Percentiles rank a stretch among this genome's conserved stretches.
Evolutionary conservation across 2,888 invertebrate species (phyloP).

Genomic region (Apotomis turbidana): DNA sequence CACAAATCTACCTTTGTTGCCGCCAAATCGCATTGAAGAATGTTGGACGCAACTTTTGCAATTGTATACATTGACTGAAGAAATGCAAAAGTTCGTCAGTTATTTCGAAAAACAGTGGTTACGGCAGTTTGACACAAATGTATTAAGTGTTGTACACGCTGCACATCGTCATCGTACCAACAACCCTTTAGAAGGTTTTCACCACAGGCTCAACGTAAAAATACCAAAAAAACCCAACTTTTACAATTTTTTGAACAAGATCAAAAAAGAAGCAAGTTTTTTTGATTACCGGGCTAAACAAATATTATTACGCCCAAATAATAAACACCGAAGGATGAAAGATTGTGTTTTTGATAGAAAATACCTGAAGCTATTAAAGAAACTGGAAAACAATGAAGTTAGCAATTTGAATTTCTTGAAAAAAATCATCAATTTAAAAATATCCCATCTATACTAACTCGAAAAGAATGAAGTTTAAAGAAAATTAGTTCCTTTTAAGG

Average conservation of each 20-base stretch:
- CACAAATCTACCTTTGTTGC: background rate
- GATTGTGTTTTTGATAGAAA: background rate
- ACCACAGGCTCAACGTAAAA: background rate
- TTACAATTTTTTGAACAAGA: background rate
- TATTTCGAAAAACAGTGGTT: constrained; percentile 5
- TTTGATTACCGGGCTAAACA: background rate
- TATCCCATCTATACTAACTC: background rate
- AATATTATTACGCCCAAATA: background rate
- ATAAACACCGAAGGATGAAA: background rate
- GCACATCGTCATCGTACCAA: constrained; percentile 1
- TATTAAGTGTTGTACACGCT: background rate
- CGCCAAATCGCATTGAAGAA: constrained; percentile 2
- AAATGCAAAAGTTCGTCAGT: background rate
- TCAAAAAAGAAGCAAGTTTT: background rate
- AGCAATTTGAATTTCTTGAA: background rate
- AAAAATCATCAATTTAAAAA: background rate
- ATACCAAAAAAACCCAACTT: constrained; percentile 1
- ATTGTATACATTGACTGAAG: background rate
- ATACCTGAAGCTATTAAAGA: background rate
- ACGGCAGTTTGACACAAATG: background rate
- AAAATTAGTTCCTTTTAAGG: background rate
- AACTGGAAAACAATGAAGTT: background rate
- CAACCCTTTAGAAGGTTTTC: background rate
- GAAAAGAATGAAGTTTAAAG: background rate
- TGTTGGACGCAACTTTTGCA: constrained; percentile 1